These are phyloP conservation scores for Zele albiditarsus DNA, from an alignment of 2,888 invertebrate genomes.

Conservation along the genomic window DNA sequence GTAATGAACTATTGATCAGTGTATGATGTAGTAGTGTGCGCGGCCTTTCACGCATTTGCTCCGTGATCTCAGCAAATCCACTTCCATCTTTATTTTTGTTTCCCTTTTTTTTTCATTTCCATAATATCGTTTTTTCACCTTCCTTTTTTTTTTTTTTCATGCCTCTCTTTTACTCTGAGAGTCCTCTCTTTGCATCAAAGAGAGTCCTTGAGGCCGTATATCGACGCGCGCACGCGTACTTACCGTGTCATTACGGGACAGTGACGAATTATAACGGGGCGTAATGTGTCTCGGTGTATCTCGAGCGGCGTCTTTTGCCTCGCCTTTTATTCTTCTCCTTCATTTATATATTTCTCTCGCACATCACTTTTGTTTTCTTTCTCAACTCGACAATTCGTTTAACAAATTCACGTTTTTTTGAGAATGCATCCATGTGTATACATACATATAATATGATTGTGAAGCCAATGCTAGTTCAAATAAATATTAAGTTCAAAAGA, in stretches of 20 bases:
- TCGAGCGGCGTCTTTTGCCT: constrained; percentile 55
- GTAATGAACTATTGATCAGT: constrained; percentile 70
- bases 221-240: constrained; percentile 19
- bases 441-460: no score
- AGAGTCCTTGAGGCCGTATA: constrained; percentile 24
- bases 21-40: not conserved
- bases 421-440: no score
- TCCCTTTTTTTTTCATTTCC: constrained; percentile 2
- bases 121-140: not conserved
- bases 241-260: constrained; percentile 65
- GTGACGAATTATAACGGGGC: constrained; percentile 66
- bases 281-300: constrained; percentile 62
- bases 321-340: constrained; percentile 27
- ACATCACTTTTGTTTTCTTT: no score
- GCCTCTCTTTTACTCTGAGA: not conserved
- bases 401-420: no score
- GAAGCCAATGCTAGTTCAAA: no score
- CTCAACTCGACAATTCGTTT: no score
- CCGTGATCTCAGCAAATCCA: constrained; percentile 23
- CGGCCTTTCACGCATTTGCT: constrained; percentile 29
- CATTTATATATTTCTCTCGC: no score
- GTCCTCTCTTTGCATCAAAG: not conserved
- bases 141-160: no score
- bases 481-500: no score
- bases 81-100: not conserved